These are phyloP conservation scores for Hydrotaea cyrtoneurina DNA, from an alignment of 2,888 invertebrate genomes.

Conservation along the genomic window DNA sequence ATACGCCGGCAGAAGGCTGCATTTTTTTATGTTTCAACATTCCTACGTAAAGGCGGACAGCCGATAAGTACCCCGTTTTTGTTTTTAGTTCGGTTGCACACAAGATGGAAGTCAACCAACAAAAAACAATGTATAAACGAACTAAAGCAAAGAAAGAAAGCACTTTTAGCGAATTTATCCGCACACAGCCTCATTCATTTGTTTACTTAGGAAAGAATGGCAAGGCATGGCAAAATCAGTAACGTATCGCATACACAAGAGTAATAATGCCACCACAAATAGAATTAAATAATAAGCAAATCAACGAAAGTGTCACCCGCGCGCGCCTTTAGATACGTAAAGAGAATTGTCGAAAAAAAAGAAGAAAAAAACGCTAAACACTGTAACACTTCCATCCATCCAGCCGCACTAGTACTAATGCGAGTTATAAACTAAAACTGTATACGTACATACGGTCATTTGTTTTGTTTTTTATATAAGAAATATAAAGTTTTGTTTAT, in stretches of 20 bases:
- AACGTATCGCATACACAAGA: background rate
- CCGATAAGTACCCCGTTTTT: background rate
- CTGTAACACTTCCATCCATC: background rate
- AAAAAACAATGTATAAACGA: background rate
- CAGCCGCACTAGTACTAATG: background rate
- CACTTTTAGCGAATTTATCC: background rate
- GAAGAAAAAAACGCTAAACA: background rate
- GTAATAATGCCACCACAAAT: slow-evolving; percentile 11
- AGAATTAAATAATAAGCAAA: slow-evolving; percentile 7
- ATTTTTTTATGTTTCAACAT: background rate
- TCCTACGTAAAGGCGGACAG: background rate
- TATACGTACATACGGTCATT: background rate
- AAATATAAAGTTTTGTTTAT: background rate
- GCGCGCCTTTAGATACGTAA: background rate
- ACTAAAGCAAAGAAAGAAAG: background rate
- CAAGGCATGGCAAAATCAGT: slow-evolving; percentile 10
- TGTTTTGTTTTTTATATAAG: slow-evolving; percentile 10
- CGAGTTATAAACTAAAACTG: background rate
- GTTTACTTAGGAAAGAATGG: slow-evolving; percentile 11
- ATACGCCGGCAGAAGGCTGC: too few relatives aligned
- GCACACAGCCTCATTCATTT: background rate
- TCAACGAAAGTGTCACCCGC: background rate
- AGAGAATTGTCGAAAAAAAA: background rate
- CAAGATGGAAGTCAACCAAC: too few relatives aligned
- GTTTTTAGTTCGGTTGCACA: too few relatives aligned